These are phyloP conservation scores for Metallyticus violacea DNA, from an alignment of 2,888 invertebrate species.

Conservation along the genomic window DNA sequence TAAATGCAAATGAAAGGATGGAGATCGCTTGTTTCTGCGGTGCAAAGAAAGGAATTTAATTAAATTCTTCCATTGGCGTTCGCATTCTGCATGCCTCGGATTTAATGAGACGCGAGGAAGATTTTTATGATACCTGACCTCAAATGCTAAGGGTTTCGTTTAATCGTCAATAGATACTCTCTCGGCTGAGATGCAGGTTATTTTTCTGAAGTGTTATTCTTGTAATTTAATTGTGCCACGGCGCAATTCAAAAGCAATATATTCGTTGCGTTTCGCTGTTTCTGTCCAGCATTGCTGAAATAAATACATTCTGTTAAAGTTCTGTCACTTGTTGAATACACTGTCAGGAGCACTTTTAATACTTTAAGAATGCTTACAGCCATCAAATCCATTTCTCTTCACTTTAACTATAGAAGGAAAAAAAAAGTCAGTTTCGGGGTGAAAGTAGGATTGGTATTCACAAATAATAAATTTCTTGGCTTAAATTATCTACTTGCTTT, in stretches of 20 bases:
- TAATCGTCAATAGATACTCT: background rate
- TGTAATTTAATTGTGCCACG: background rate
- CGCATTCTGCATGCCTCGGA: background rate
- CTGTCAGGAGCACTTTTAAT: too few species aligned
- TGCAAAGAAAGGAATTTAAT: background rate
- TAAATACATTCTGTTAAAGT: background rate
- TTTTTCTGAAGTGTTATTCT: background rate
- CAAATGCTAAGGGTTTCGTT: background rate
- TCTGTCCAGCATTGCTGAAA: too few species aligned
- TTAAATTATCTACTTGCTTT: too few species aligned
- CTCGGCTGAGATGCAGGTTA: too few species aligned
- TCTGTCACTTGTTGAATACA: too few species aligned
- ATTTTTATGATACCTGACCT: background rate
- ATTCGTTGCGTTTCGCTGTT: background rate
- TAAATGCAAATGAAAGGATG: background rate
- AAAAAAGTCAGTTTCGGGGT: too few species aligned
- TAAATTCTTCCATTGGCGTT: background rate
- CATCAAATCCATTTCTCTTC: too few species aligned
- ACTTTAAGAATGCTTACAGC: too few species aligned
- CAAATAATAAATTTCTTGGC: too few species aligned
- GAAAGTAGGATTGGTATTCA: too few species aligned
- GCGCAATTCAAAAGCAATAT: background rate
- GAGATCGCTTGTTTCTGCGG: background rate
- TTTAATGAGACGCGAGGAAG: background rate
- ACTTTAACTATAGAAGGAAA: too few species aligned